Evolutionary conservation across 2,113 vertebrate species (phyloP).

Genomic region (Nymphicus hollandicus): DNA sequence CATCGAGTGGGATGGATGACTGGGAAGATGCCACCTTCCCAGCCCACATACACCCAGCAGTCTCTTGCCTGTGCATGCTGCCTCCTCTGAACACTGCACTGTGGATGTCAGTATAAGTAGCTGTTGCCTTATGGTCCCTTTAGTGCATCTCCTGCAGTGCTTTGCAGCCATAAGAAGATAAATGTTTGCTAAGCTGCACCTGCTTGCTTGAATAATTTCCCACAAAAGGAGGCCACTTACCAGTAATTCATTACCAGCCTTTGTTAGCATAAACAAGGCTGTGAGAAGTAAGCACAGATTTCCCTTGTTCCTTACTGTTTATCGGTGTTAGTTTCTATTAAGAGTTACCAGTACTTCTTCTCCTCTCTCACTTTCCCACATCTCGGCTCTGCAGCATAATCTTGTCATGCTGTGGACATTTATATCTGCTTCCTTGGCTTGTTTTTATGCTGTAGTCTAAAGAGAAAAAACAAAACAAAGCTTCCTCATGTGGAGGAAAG

Average conservation of each 20-base stretch:
- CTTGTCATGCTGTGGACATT: background rate
- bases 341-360: background rate
- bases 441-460: background rate
- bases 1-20: background rate
- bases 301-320: background rate
- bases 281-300: background rate
- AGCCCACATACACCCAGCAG: background rate
- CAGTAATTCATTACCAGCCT: conserved; percentile 46
- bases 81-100: background rate
- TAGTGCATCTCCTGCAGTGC: background rate
- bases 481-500: background rate
- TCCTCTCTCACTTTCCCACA: background rate
- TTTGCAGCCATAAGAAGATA: background rate
- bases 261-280: conserved; percentile 25
- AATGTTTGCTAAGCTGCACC: conserved; percentile 25
- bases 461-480: background rate
- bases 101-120: background rate
- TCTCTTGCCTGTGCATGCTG: accelerated
- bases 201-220: conserved; percentile 55
- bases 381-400: background rate
- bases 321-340: background rate
- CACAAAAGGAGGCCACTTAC: conserved; percentile 50
- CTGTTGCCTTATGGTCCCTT: background rate
- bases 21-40: background rate
- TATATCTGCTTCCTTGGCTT: background rate